phyloP scores from a whole-genome alignment of 2,113 vertebrate species.

The Myiozetetes cayanensis region DNA sequence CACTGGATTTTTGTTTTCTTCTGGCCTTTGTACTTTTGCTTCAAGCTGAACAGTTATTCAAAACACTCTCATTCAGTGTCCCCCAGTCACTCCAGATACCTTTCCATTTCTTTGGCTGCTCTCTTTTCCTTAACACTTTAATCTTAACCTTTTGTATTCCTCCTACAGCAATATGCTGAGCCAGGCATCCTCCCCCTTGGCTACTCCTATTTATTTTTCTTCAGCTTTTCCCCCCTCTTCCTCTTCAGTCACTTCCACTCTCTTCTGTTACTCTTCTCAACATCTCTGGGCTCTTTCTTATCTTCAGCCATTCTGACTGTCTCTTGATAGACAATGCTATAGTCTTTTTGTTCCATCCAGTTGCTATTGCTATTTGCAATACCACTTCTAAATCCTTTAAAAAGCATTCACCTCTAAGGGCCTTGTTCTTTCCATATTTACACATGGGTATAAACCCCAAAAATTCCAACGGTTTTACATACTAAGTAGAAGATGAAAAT shows the following conservation, averaged over 20 bases:
- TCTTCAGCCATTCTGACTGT: neutral
- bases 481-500: neutral
- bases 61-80: neutral
- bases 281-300: neutral
- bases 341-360: neutral
- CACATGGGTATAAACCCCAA: neutral
- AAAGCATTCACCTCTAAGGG: neutral
- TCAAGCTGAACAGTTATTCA: neutral
- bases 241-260: neutral
- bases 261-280: neutral
- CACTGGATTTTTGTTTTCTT: neutral
- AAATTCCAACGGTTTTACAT: neutral
- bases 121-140: neutral
- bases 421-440: neutral
- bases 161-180: neutral
- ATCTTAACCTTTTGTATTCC: neutral
- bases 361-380: neutral
- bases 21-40: neutral
- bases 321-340: neutral
- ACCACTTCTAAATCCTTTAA: neutral
- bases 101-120: neutral
- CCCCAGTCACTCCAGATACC: neutral
- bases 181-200: neutral
- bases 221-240: neutral
- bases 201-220: neutral